Conservation (phyloP, 1,140 invertebrate genomes). For the Zaprionus inermis region DNA sequence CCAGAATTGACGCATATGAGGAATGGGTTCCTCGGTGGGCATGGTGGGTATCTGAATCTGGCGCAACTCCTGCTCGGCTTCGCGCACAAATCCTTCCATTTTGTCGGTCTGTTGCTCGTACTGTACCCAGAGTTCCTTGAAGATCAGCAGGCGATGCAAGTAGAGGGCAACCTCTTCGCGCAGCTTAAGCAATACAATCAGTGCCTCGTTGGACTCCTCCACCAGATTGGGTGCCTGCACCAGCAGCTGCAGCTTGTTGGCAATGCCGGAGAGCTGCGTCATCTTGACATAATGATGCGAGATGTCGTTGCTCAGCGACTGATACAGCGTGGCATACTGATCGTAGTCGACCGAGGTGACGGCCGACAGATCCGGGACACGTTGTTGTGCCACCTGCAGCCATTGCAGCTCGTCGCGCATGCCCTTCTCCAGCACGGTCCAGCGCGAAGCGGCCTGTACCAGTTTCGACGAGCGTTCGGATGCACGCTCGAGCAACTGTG, state of each 20-base stretch:
- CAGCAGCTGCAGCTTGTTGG: constrained; percentile 89
- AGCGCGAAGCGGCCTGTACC: constrained; percentile 91
- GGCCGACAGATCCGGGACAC: constrained; percentile 90
- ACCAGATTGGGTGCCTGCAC: constrained; percentile 90
- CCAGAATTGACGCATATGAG: constrained; percentile 92
- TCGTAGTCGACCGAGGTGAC: constrained; percentile 92
- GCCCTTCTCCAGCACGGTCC: constrained; percentile 91
- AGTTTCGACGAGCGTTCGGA: constrained; percentile 91
- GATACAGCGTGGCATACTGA: constrained; percentile 92
- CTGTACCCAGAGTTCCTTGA: constrained; percentile 90
- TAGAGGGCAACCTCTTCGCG: constrained; percentile 90
- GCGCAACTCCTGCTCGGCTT: constrained; percentile 88
- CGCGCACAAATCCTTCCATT: constrained; percentile 90
- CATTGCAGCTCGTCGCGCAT: constrained; percentile 92
- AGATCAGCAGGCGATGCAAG: constrained; percentile 88
- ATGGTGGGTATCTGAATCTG: constrained; percentile 85
- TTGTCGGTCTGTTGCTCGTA: constrained; percentile 90
- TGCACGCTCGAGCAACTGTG: constrained; percentile 90
- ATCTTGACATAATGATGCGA: constrained; percentile 91
- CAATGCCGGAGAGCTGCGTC: constrained; percentile 89
- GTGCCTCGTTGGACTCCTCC: constrained; percentile 88
- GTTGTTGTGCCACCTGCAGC: constrained; percentile 91
- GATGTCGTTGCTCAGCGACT: constrained; percentile 90
- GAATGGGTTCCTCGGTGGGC: constrained; percentile 86
- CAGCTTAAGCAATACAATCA: constrained; percentile 88